Conservation (phyloP, 2,797 vertebrate genomes). For the Phoxinus dragarum region DNA sequence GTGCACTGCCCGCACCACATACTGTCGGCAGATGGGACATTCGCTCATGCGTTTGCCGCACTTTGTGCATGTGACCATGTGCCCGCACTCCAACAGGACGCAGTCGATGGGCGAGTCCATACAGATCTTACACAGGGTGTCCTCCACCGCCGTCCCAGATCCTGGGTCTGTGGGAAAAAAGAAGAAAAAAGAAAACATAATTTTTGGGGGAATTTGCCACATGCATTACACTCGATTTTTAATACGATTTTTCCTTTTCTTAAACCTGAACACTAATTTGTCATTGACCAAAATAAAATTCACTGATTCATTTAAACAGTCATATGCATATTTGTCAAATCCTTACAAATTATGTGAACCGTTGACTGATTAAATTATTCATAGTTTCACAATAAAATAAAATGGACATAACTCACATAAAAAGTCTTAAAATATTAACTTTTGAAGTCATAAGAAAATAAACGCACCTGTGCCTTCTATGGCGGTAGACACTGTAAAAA, state of each 20-base stretch:
- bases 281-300: not conserved
- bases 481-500: conserved; percentile 79
- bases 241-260: not conserved
- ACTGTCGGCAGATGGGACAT: conserved; percentile 94
- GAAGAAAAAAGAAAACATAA: not conserved
- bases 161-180: conserved; percentile 64
- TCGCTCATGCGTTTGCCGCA: conserved; percentile 96
- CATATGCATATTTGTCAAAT: not conserved
- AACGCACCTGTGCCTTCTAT: conserved; percentile 81
- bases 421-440: not conserved
- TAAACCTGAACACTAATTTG: not conserved
- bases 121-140: conserved; percentile 93
- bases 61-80: conserved; percentile 98
- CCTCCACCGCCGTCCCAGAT: conserved; percentile 73
- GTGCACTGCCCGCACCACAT: conserved; percentile 91
- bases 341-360: no score
- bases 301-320: not conserved
- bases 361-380: not conserved
- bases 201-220: not conserved
- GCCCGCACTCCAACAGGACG: conserved; percentile 93
- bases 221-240: not conserved
- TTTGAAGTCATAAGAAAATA: not conserved
- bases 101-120: conserved; percentile 95
- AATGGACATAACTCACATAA: not conserved
- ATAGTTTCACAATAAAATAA: not conserved